A percentile compares a stretch with the other conserved stretches of the same genome.
Conservation (phyloP, 1,140 invertebrate genomes). For the Hyles euphorbiae region DNA sequence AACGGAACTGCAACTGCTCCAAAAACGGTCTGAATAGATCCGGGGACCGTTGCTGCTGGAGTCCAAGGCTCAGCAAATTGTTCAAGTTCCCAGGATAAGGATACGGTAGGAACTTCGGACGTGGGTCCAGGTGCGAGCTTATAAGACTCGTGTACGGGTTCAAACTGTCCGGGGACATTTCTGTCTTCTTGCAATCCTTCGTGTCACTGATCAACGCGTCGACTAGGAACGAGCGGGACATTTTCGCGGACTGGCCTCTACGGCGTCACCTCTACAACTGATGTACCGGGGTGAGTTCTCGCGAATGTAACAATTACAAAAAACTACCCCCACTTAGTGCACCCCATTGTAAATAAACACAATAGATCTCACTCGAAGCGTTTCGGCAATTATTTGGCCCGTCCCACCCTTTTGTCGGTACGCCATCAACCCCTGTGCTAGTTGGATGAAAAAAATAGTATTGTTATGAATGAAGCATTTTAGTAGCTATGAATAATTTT, state of each 20-base stretch:
- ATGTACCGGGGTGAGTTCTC: conserved; percentile 43
- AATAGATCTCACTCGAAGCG: conserved; percentile 69
- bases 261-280: conserved; percentile 44
- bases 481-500: conserved; percentile 74
- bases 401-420: conserved; percentile 71
- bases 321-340: conserved; percentile 69
- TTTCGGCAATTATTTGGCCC: conserved; percentile 73
- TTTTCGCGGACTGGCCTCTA: conserved; percentile 53
- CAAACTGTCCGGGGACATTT: conserved; percentile 50
- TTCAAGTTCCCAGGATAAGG: conserved; percentile 78
- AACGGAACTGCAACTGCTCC: conserved; percentile 62
- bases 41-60: conserved; percentile 76
- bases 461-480: conserved; percentile 66
- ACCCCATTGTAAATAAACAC: conserved; percentile 69
- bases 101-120: conserved; percentile 76
- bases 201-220: conserved; percentile 83
- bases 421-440: conserved; percentile 58
- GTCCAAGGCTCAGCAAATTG: conserved; percentile 77
- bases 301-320: conserved; percentile 70
- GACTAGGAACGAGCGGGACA: conserved; percentile 86
- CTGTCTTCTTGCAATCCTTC: conserved; percentile 70
- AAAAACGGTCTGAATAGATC: conserved; percentile 67
- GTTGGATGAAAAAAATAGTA: conserved; percentile 56
- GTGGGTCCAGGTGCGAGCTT: conserved; percentile 49
- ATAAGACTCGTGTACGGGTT: conserved; percentile 52